phyloP scores from a whole-genome alignment of 64 coral and sea anemone species.

The Montipora cactus region DNA sequence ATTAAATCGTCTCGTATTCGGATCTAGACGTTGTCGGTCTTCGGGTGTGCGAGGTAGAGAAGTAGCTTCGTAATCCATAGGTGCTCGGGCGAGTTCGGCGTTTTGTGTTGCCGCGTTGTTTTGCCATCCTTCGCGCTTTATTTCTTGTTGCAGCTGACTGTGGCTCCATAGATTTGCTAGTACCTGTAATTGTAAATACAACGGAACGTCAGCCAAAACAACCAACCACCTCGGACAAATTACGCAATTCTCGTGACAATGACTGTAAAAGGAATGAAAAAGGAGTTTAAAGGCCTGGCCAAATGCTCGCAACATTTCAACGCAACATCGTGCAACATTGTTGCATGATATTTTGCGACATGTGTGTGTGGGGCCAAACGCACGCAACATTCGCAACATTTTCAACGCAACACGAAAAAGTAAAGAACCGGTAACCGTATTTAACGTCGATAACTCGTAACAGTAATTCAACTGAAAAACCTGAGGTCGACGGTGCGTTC shows the following conservation, averaged over 20 bases:
- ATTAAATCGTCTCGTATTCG: slow-evolving; percentile 7
- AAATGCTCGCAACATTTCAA: too few relatives aligned
- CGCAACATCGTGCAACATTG: too few relatives aligned
- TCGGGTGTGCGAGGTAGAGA: slow-evolving; percentile 74
- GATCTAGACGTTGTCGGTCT: slow-evolving; percentile 9
- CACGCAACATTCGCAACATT: too few relatives aligned
- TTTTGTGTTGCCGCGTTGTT: slow-evolving; percentile 48
- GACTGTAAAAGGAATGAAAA: too few relatives aligned
- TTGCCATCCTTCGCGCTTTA: slow-evolving; percentile 87
- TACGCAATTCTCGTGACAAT: neutral
- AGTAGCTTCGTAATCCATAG: slow-evolving; percentile 77
- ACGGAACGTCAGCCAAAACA: neutral
- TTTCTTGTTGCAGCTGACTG: slow-evolving; percentile 72
- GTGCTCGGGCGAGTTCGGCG: slow-evolving; percentile 54
- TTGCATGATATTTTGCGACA: too few relatives aligned
- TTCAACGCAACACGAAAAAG: too few relatives aligned
- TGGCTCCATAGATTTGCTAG: slow-evolving; percentile 80
- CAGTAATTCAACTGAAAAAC: too few relatives aligned
- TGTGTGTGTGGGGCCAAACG: too few relatives aligned
- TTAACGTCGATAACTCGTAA: too few relatives aligned
- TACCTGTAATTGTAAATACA: slow-evolving; percentile 43
- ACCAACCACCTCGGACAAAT: neutral
- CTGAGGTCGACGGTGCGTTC: too few relatives aligned
- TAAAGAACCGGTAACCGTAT: too few relatives aligned
- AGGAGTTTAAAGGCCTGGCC: too few relatives aligned